phyloP scores from a whole-genome alignment of 2,888 invertebrate genomes.

The Amphipyra tragopoginis region DNA sequence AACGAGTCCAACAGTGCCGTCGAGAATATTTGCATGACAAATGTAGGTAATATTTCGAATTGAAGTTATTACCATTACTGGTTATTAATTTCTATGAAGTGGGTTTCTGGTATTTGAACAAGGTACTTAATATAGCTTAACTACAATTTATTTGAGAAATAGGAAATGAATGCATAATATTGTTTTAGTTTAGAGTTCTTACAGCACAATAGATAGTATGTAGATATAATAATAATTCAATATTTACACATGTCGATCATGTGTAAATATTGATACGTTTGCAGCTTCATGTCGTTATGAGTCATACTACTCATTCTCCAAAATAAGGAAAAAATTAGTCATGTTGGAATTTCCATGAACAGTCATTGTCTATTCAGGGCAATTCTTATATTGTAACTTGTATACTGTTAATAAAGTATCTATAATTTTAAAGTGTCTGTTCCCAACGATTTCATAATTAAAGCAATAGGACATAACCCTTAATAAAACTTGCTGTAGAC shows the following conservation, averaged over 20 bases:
- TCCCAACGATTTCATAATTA: conserved; percentile 50
- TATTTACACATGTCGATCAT: neutral
- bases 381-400: conserved; percentile 3
- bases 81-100: conserved; percentile 49
- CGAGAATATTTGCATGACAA: conserved; percentile 54
- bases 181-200: conserved; percentile 6
- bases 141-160: conserved; percentile 36
- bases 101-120: conserved; percentile 44
- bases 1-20: conserved; percentile 35
- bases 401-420: conserved; percentile 18
- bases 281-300: no score
- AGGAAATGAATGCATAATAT: conserved; percentile 1
- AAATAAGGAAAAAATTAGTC: neutral
- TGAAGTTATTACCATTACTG: conserved; percentile 47
- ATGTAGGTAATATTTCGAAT: conserved; percentile 49
- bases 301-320: no score
- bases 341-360: conserved; percentile 4
- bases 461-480: conserved; percentile 59
- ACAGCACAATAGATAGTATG: no score
- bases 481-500: conserved; percentile 57
- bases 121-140: conserved; percentile 32
- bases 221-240: neutral
- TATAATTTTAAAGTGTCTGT: conserved; percentile 31
- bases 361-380: neutral
- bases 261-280: neutral